Evolutionary conservation across 37 sponge, comb jelly and placozoan species (phyloP).

Genomic region (Crambe crambe): DNA sequence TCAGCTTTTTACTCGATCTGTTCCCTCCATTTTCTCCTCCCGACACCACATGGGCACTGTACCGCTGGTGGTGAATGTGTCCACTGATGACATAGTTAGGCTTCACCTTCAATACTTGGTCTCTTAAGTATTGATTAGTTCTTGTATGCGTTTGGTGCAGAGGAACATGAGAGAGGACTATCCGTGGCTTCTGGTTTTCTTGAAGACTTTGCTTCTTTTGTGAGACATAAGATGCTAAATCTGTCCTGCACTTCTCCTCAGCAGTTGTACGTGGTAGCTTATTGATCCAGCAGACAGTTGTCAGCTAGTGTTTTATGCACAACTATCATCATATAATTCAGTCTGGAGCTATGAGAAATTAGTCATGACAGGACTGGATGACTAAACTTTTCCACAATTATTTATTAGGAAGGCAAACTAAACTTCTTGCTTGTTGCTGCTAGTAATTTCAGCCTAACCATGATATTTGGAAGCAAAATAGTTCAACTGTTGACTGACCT

Average conservation of each 20-base stretch:
- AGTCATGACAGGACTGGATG: too few relatives aligned
- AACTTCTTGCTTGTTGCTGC: too few relatives aligned
- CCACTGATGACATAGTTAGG: constrained; percentile 52
- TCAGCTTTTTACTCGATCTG: not conserved
- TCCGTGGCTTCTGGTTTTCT: too few relatives aligned
- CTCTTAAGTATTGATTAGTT: not conserved
- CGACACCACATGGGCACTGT: not conserved
- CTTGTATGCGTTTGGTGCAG: not conserved
- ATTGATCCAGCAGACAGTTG: constrained; percentile 19
- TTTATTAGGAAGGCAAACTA: too few relatives aligned
- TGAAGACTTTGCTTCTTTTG: not conserved
- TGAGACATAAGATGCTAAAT: not conserved
- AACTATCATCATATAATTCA: not conserved
- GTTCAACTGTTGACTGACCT: constrained; percentile 27
- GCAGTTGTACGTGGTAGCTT: not conserved
- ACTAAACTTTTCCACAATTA: too few relatives aligned
- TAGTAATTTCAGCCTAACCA: too few relatives aligned
- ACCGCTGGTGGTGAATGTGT: constrained; percentile 39
- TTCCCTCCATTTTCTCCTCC: not conserved
- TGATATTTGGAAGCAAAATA: too few relatives aligned
- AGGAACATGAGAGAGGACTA: constrained; percentile 29
- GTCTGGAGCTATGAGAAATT: too few relatives aligned
- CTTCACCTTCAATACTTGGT: not conserved
- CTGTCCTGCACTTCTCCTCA: not conserved
- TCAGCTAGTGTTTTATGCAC: constrained; percentile 18